Evolutionary conservation across 2,888 invertebrate genomes (phyloP).

Genomic region (Mythimna albipuncta): DNA sequence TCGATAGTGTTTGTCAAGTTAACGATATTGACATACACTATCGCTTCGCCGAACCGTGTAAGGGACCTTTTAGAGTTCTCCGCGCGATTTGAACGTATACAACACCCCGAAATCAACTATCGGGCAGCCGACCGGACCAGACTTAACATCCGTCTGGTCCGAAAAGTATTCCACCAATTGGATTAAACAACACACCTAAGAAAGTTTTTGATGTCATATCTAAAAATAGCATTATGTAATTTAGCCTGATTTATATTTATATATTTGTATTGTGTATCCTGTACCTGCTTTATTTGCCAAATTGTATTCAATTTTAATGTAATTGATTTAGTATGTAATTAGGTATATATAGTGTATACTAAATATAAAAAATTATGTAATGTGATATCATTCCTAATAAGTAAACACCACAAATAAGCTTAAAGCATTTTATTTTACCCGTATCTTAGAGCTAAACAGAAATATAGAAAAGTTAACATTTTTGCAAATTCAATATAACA

Average conservation of each 20-base stretch:
- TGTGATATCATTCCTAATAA: constrained; percentile 10
- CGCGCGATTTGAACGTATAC: too few species aligned
- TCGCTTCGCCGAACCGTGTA: too few species aligned
- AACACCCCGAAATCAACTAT: too few species aligned
- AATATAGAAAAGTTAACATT: background rate
- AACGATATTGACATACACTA: too few species aligned
- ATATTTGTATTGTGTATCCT: background rate
- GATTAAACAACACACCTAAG: background rate
- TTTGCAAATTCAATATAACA: background rate
- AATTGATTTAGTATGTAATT: background rate
- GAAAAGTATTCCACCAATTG: background rate
- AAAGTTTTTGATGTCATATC: background rate
- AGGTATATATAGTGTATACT: background rate
- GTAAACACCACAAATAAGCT: constrained; percentile 1
- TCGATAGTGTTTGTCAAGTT: too few species aligned
- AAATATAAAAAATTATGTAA: constrained; percentile 2
- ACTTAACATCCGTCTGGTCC: too few species aligned
- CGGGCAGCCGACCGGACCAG: too few species aligned
- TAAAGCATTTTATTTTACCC: constrained; percentile 39
- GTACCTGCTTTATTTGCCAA: constrained; percentile 27
- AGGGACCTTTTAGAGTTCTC: too few species aligned
- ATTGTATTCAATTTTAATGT: constrained; percentile 17
- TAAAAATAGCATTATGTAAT: background rate
- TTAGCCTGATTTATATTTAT: background rate
- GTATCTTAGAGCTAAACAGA: constrained; percentile 16